Conservation (phyloP, 2,888 invertebrate genomes). For the Sinhomidia bicolor region DNA sequence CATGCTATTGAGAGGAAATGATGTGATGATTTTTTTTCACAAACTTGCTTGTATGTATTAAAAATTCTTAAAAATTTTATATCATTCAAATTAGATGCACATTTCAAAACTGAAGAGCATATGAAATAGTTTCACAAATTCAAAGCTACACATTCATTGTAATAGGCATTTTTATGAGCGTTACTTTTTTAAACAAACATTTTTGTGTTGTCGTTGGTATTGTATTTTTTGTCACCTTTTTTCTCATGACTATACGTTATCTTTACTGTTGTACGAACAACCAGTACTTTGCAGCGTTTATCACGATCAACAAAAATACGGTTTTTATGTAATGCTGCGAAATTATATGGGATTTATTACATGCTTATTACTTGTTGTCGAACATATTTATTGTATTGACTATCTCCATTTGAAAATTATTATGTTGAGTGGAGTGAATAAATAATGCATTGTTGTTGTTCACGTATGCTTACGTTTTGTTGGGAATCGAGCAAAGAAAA, state of each 20-base stretch:
- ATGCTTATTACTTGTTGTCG: conserved; percentile 10
- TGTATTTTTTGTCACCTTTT: conserved; percentile 59
- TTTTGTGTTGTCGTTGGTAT: background rate
- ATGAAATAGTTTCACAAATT: background rate
- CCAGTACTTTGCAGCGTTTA: conserved; percentile 14
- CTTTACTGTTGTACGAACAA: background rate
- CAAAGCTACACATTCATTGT: background rate
- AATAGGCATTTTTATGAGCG: background rate
- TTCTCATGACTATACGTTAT: conserved; percentile 45
- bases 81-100: conserved; percentile 9
- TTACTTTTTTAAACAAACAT: background rate
- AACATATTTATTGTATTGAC: conserved; percentile 8
- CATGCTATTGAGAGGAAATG: background rate
- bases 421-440: background rate
- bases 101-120: background rate
- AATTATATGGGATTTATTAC: background rate
- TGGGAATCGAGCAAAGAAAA: conserved; percentile 16
- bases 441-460: background rate
- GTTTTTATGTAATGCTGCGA: conserved; percentile 11
- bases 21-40: background rate
- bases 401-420: background rate
- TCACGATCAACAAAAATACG: background rate
- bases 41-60: background rate
- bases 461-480: no score
- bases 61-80: background rate